phyloP scores from a whole-genome alignment of 2,797 vertebrate species.

The Tenualosa ilisha region DNA sequence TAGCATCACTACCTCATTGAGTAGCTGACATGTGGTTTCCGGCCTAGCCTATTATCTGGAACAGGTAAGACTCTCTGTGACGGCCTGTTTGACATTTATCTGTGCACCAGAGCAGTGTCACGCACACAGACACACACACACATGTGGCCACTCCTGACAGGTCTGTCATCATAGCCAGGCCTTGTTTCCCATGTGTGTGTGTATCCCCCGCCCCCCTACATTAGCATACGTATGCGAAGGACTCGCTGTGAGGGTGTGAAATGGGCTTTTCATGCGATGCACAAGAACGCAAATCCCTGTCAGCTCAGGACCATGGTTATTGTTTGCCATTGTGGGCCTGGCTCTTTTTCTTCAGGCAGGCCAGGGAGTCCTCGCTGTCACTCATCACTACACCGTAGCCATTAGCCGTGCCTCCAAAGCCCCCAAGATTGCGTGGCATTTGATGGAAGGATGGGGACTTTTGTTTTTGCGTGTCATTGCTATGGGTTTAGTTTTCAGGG shows the following conservation, averaged over 20 bases:
- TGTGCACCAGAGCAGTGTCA: not conserved
- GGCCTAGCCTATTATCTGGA: not conserved
- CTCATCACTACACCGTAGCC: not conserved
- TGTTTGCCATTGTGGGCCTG: conserved; percentile 15
- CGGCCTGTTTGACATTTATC: not conserved
- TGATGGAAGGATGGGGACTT: not conserved
- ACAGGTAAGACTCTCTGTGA: not conserved
- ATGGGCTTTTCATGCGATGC: conserved; percentile 51
- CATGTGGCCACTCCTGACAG: not conserved
- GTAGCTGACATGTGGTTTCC: not conserved
- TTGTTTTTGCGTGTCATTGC: not conserved
- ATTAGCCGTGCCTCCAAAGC: not conserved
- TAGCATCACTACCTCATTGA: too few relatives aligned
- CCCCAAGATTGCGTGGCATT: not conserved
- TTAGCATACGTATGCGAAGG: conserved; percentile 59
- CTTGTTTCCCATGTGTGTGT: conserved; percentile 39
- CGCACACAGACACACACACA: not conserved
- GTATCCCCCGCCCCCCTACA: not conserved
- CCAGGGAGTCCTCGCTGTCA: not conserved
- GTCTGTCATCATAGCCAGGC: not conserved
- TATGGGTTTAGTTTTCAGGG: not conserved
- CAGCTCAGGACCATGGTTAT: conserved; percentile 37
- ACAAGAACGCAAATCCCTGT: conserved; percentile 40
- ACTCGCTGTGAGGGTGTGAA: conserved; percentile 44
- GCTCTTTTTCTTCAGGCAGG: not conserved